A percentile compares a stretch with the other conserved stretches of the same genome.
These are phyloP conservation scores for Oppia nitens DNA, from an alignment of 1,140 invertebrate genomes.

Conservation along the genomic window DNA sequence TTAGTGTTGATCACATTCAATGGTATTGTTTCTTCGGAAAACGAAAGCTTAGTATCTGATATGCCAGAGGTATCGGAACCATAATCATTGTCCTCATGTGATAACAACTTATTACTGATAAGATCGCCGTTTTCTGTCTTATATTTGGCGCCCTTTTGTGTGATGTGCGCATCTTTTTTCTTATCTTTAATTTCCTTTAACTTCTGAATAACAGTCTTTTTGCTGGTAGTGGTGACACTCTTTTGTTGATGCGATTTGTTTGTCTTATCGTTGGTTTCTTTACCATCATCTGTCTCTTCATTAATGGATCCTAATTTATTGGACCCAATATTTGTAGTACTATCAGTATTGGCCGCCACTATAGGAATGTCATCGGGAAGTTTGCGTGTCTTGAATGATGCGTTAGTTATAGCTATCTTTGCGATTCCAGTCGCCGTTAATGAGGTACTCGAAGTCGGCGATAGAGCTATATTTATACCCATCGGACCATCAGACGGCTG, in stretches of 20 bases:
- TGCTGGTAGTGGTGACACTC: not conserved
- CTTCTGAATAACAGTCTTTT: not conserved
- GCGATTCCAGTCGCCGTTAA: constrained; percentile 35
- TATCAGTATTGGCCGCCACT: constrained; percentile 24
- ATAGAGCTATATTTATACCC: constrained; percentile 56
- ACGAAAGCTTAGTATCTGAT: not conserved
- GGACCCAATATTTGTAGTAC: not conserved
- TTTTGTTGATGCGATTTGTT: not conserved
- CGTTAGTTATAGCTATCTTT: constrained; percentile 77
- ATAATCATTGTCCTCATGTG: not conserved
- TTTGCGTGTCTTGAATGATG: constrained; percentile 87
- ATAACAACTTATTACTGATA: not conserved
- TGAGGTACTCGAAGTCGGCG: constrained; percentile 47
- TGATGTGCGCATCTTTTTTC: not conserved
- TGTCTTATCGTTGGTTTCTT: not conserved
- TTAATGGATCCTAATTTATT: not conserved
- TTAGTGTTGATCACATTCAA: not conserved
- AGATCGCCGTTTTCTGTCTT: not conserved
- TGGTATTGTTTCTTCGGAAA: not conserved
- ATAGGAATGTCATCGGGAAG: constrained; percentile 44
- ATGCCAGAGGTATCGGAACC: not conserved
- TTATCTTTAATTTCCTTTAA: not conserved
- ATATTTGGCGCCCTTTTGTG: not conserved
- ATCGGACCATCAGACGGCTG: constrained; percentile 56
- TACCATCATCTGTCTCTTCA: not conserved